phyloP scores from a whole-genome alignment of 2,888 invertebrate species.

The Hydroisotoma schaefferi region DNA sequence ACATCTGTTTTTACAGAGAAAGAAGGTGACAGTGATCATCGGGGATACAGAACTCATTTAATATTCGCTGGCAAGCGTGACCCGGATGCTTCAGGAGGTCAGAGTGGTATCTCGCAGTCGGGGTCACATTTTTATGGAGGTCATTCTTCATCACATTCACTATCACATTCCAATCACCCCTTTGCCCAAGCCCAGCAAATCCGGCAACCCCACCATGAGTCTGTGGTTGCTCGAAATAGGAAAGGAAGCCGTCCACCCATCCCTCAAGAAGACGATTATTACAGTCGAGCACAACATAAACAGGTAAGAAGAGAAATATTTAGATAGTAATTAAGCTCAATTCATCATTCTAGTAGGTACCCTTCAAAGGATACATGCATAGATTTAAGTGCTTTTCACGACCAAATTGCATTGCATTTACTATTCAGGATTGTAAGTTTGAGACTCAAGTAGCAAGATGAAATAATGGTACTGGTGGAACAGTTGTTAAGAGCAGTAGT shows the following conservation, averaged over 20 bases:
- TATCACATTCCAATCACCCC: constrained; percentile 48
- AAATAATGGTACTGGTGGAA: too few species aligned
- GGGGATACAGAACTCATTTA: constrained; percentile 47
- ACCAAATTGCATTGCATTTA: too few species aligned
- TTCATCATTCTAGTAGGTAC: too few species aligned
- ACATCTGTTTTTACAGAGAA: constrained; percentile 34
- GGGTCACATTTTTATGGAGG: constrained; percentile 41
- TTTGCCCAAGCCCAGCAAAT: constrained; percentile 44
- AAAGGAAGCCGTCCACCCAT: constrained; percentile 35
- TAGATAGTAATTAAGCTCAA: too few species aligned
- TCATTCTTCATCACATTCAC: constrained; percentile 38
- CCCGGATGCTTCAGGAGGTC: constrained; percentile 42
- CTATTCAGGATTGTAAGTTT: too few species aligned
- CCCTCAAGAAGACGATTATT: constrained; percentile 23
- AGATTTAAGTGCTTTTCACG: too few species aligned
- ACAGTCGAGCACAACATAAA: constrained; percentile 26
- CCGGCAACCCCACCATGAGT: constrained; percentile 20
- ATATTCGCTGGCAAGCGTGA: constrained; percentile 48
- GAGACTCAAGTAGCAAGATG: too few species aligned
- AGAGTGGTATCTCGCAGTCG: constrained; percentile 35
- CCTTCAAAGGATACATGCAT: too few species aligned
- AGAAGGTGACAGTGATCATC: constrained; percentile 43
- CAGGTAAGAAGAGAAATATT: constrained; percentile 36
- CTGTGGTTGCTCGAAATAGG: constrained; percentile 21
- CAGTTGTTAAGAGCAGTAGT: too few species aligned